Conservation (phyloP, 2,113 vertebrate species). For the Acanthisitta chloris region DNA sequence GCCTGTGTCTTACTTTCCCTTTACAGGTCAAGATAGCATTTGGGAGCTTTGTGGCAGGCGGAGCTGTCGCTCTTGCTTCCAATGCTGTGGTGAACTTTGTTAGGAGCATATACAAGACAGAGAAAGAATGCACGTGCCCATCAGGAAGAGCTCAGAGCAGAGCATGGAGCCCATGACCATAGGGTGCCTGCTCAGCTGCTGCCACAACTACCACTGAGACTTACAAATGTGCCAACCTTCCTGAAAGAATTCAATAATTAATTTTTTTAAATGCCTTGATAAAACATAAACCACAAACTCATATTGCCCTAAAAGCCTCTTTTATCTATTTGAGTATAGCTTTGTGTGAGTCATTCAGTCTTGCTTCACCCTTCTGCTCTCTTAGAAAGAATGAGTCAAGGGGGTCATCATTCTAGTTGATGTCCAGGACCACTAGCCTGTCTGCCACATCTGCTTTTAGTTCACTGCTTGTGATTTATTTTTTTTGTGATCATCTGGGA, state of each 20-base stretch:
- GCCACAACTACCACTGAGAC: no score
- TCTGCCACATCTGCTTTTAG: neutral
- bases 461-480: neutral
- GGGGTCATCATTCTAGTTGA: neutral
- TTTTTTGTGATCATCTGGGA: neutral
- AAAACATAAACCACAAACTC: neutral
- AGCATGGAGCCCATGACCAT: accelerated
- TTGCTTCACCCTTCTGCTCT: neutral
- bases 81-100: neutral
- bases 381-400: neutral
- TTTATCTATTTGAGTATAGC: neutral
- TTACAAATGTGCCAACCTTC: neutral
- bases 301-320: neutral
- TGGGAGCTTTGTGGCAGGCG: neutral
- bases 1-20: neutral
- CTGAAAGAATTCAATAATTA: neutral
- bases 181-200: accelerated
- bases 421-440: neutral
- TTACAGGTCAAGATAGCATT: neutral
- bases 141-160: neutral
- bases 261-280: no score
- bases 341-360: neutral
- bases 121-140: neutral
- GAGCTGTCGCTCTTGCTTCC: neutral
- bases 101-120: neutral